A percentile compares a stretch with the other conserved stretches of the same genome.
These are phyloP conservation scores for Drosophila glabriapex DNA, from an alignment of 2,888 invertebrate species.

Conservation along the genomic window DNA sequence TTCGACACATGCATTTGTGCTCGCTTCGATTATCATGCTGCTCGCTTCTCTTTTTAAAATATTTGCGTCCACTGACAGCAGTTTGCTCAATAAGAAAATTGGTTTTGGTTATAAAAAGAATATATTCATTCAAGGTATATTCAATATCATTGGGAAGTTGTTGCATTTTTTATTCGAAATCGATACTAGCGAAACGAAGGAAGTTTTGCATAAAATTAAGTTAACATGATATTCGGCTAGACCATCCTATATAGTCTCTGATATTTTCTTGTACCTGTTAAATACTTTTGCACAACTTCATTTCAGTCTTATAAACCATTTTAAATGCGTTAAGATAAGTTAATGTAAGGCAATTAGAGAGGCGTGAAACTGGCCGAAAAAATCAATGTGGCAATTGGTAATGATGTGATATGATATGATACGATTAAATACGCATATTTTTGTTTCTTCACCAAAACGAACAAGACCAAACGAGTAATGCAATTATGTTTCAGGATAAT, in stretches of 20 bases:
- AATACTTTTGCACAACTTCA: not conserved
- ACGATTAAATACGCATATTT: too few relatives aligned
- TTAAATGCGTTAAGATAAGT: not conserved
- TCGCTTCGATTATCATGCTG: not conserved
- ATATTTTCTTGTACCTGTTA: not conserved
- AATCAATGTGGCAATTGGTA: conserved; percentile 58
- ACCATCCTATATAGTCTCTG: not conserved
- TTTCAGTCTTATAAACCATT: not conserved
- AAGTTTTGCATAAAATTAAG: not conserved
- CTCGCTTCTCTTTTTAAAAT: too few relatives aligned
- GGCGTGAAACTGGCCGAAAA: conserved; percentile 37
- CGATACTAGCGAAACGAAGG: not conserved
- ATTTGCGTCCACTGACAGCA: not conserved
- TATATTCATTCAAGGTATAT: not conserved
- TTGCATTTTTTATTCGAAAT: not conserved
- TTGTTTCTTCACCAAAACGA: too few relatives aligned
- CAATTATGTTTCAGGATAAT: too few relatives aligned
- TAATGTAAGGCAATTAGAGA: conserved; percentile 73
- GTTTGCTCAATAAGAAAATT: not conserved
- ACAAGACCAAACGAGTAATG: too few relatives aligned
- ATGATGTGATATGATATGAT: conserved; percentile 30
- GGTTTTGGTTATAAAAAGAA: not conserved
- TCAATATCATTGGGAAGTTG: not conserved
- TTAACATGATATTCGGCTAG: not conserved
- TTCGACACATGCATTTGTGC: conserved; percentile 51